Evolutionary conservation across 1,140 invertebrate genomes (phyloP), one percentile per base, ranked within the genome.

Genomic region (Drosophila tropicalis): DNA sequence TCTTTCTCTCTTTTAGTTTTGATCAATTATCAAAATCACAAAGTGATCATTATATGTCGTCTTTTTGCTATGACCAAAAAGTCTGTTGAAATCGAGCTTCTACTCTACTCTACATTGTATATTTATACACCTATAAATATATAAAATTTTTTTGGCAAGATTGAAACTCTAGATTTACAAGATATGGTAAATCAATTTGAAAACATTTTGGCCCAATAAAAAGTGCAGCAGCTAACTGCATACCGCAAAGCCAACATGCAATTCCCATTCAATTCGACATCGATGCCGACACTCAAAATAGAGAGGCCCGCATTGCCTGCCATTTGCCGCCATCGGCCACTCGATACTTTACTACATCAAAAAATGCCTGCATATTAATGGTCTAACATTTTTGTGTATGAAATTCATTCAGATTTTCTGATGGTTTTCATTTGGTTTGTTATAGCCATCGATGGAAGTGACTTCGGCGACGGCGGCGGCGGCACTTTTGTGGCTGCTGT

Each of bases 321-420:
- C 25, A 40, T 47, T 34, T 15, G 17, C 29, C 29, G 1, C 29
- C 5, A 29, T 5, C 22, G 4, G 22, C 29, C 34, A 12, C 9
- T 36, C 34, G 34, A 9, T 36, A 36, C 9, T 36, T 36, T 36
- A 36, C 36, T 39, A 39, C 36, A 39, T 39, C 36, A 39, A 39
- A 47, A 29, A 51, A 51, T 55, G 17, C 36, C 12, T 5, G 22
- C 61, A 69, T 84, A 81, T 84, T 71, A 86, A 86, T 84, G 70
- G 41, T 41, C 17, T 69, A 13, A 47, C 63, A 79, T 66, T 79
- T 83, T 70, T 72, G 76, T 72, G 76, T 71, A 68, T 78, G 78
- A 70, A 71, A 67, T 75, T 79, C 79, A 87, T 87, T 86, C 69
- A 82, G 70, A 66, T 58, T 79, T 72, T 58, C 66, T 66, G 68